phyloP scores from a whole-genome alignment of 2,888 invertebrate genomes.

The Exephanes ischioxanthus region DNA sequence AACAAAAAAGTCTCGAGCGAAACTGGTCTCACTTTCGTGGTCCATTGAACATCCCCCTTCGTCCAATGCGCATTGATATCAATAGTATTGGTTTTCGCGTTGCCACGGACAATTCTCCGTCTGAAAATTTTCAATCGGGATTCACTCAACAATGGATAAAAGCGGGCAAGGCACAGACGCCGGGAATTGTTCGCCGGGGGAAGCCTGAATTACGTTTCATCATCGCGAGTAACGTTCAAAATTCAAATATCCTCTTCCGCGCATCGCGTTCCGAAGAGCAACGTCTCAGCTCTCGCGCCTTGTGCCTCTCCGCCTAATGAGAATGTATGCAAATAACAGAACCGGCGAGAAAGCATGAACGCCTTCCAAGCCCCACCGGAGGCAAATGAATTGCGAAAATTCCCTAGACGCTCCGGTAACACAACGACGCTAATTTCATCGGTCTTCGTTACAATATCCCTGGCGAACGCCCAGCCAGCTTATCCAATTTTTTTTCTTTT shows the following conservation, averaged over 20 bases:
- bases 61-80: background rate
- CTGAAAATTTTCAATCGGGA: background rate
- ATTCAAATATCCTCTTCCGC: constrained; percentile 80
- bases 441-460: constrained; percentile 9
- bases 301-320: constrained; percentile 75
- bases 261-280: background rate
- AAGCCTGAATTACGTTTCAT: constrained; percentile 81
- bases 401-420: constrained; percentile 42
- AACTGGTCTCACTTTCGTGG: background rate
- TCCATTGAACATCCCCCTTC: background rate
- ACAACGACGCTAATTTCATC: constrained; percentile 51
- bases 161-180: background rate
- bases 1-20: background rate
- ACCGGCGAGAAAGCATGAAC: constrained; percentile 41
- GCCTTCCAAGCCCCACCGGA: constrained; percentile 27
- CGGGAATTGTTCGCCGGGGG: constrained; percentile 71
- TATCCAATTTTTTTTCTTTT: background rate
- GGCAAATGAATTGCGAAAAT: constrained; percentile 56
- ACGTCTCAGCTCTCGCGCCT: constrained; percentile 43
- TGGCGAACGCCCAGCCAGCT: background rate
- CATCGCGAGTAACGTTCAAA: constrained; percentile 80
- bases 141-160: background rate
- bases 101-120: background rate
- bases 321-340: constrained; percentile 82
- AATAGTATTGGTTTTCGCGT: background rate